Evolutionary conservation across 2,888 invertebrate species (phyloP).

Genomic region (Chesias legatella): DNA sequence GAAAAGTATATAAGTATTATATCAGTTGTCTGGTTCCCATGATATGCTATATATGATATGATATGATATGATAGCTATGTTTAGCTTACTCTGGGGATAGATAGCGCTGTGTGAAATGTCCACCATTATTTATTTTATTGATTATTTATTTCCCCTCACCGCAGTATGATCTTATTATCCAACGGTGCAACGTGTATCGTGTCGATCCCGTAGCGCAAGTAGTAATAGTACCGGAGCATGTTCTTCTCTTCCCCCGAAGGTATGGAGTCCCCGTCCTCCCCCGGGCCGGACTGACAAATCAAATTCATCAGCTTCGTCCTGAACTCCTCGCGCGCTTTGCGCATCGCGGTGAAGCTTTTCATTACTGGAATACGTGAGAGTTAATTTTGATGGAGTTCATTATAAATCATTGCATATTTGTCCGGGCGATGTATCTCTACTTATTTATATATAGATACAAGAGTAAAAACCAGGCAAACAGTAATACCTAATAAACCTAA

Average conservation of each 20-base stretch:
- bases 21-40: no score
- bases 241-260: constrained; percentile 84
- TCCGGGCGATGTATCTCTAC: no score
- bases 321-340: constrained; percentile 90
- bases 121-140: no score
- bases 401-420: no score
- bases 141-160: constrained; percentile 52
- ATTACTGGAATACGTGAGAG: constrained; percentile 59
- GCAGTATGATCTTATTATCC: constrained; percentile 85
- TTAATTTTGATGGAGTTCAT: background rate
- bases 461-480: no score
- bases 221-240: constrained; percentile 91
- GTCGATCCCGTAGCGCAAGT: constrained; percentile 93
- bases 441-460: no score
- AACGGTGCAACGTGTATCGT: constrained; percentile 93
- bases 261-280: constrained; percentile 62
- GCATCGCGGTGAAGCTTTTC: constrained; percentile 84
- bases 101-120: no score
- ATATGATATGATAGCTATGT: no score
- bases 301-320: constrained; percentile 88
- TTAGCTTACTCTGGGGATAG: no score
- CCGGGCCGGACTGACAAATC: constrained; percentile 81
- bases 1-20: no score
- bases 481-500: no score
- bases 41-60: no score